Evolutionary conservation across 2,113 vertebrate species (phyloP).

Genomic region (Dipodomys ordii): DNA sequence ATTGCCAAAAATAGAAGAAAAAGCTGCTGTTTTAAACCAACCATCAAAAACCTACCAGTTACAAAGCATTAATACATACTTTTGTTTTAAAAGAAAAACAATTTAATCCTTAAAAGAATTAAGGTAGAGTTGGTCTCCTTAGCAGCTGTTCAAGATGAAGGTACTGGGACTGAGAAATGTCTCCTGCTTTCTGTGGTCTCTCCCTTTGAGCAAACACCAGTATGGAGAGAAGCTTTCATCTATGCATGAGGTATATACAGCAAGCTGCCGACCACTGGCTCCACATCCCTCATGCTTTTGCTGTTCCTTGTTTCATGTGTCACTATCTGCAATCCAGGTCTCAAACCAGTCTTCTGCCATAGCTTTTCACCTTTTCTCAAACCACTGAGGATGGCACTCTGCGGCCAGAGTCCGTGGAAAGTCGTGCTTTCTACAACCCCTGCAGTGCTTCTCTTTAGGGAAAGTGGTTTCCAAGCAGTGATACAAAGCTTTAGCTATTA

Average conservation of each 20-base stretch:
- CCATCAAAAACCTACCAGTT: not conserved
- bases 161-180: not conserved
- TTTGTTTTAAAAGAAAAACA: not conserved
- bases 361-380: not conserved
- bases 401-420: not conserved
- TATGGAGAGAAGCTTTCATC: not conserved
- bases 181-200: not conserved
- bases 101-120: not conserved
- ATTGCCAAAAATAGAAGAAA: not conserved
- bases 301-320: accelerated
- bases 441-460: not conserved
- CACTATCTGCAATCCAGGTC: not conserved
- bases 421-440: not conserved
- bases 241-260: not conserved
- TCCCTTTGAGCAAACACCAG: not conserved
- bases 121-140: too few relatives aligned
- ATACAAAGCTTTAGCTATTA: not conserved
- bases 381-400: accelerated
- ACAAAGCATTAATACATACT: not conserved
- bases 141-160: not conserved
- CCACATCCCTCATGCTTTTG: not conserved
- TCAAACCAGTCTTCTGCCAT: accelerated
- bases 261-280: not conserved
- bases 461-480: not conserved
- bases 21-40: not conserved